Evolutionary conservation across 2,113 vertebrate species (phyloP).

Genomic region (Ammodytes marinus): DNA sequence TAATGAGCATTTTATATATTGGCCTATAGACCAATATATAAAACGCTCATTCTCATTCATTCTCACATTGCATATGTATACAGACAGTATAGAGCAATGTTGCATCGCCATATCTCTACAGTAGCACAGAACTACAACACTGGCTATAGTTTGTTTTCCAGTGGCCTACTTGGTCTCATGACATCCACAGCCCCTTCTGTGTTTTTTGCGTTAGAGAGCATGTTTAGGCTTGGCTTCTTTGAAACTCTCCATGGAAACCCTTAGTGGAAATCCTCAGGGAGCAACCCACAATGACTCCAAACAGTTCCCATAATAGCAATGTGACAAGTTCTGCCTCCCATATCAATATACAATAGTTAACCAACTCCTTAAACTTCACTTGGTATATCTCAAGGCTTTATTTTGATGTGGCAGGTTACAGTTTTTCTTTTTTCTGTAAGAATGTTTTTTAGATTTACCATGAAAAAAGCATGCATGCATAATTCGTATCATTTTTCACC

Average conservation of each 20-base stretch:
- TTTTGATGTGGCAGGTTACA: too few relatives aligned
- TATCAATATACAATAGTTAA: neutral
- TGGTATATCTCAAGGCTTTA: too few relatives aligned
- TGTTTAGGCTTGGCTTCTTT: slow-evolving; percentile 34
- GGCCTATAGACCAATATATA: too few relatives aligned
- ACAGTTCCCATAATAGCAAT: neutral
- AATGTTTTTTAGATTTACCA: slow-evolving; percentile 3
- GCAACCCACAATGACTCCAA: neutral
- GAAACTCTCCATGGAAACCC: slow-evolving; percentile 47
- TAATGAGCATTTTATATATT: too few relatives aligned
- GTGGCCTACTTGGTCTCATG: neutral
- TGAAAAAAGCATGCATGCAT: neutral
- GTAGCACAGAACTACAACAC: neutral
- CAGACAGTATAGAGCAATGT: neutral
- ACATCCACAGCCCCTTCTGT: slow-evolving; percentile 17
- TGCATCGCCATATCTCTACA: neutral
- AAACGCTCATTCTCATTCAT: too few relatives aligned
- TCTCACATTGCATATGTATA: too few relatives aligned
- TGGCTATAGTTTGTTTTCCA: neutral
- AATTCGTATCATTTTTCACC: slow-evolving; percentile 57
- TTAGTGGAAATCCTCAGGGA: slow-evolving; percentile 17
- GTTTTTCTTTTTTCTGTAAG: neutral
- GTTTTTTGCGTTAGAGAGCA: slow-evolving; percentile 30
- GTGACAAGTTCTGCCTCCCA: neutral
- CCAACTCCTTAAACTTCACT: neutral